These are phyloP conservation scores for Colletes latitarsis DNA, from an alignment of 1,140 invertebrate species.

Conservation along the genomic window DNA sequence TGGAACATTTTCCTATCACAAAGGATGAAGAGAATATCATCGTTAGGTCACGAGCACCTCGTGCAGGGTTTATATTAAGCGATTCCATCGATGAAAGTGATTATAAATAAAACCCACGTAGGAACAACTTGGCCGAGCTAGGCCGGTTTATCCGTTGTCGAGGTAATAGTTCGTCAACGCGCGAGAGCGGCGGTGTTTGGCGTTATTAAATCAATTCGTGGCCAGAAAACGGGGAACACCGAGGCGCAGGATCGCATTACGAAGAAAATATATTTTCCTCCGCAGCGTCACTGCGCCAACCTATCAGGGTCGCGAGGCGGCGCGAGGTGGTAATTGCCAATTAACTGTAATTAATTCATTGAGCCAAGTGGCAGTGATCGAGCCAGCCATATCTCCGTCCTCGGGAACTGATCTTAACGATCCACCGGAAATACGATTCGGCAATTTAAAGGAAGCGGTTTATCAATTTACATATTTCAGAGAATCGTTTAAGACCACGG, in stretches of 20 bases:
- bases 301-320: conserved; percentile 56
- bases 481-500: neutral
- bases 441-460: conserved; percentile 18
- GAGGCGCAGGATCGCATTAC: conserved; percentile 51
- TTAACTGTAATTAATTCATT: conserved; percentile 76
- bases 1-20: neutral
- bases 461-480: conserved; percentile 32
- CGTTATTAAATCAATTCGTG: conserved; percentile 56
- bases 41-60: neutral
- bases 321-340: conserved; percentile 70
- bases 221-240: conserved; percentile 26
- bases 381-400: conserved; percentile 43
- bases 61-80: conserved; percentile 9
- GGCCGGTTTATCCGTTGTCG: conserved; percentile 30
- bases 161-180: conserved; percentile 19
- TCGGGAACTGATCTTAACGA: conserved; percentile 32
- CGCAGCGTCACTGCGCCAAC: conserved; percentile 52
- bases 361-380: conserved; percentile 63
- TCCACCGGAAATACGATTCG: conserved; percentile 25
- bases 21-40: neutral
- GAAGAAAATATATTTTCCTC: conserved; percentile 63
- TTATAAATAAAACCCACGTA: conserved; percentile 34
- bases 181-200: neutral
- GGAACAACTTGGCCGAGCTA: neutral
- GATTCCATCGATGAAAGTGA: conserved; percentile 39